phyloP scores from a whole-genome alignment of 1,140 invertebrate genomes.

The Lanistes nyassanus region DNA sequence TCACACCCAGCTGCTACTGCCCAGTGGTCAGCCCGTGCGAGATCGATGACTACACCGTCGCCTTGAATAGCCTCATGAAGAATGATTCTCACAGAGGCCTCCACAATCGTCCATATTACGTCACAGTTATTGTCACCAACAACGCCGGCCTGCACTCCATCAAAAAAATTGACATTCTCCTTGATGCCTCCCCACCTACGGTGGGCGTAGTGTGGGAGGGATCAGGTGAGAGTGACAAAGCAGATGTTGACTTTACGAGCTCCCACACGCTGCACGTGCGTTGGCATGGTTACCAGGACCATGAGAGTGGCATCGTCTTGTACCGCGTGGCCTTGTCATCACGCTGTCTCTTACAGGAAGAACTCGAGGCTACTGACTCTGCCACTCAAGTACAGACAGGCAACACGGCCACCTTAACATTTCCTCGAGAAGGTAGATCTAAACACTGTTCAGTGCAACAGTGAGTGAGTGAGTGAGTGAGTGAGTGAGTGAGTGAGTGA shows the following conservation, averaged over 20 bases:
- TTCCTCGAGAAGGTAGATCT: slow-evolving; percentile 2
- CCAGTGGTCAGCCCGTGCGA: slow-evolving; percentile 20
- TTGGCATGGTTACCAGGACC: slow-evolving; percentile 47
- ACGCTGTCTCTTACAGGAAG: slow-evolving; percentile 27
- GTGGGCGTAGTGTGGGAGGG: slow-evolving; percentile 40
- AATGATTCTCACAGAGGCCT: slow-evolving; percentile 27
- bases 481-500: neutral
- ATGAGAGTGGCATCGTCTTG: slow-evolving; percentile 42
- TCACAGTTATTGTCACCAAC: slow-evolving; percentile 36
- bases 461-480: too few species aligned
- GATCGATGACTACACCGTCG: slow-evolving; percentile 28
- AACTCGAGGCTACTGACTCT: slow-evolving; percentile 11
- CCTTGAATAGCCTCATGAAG: slow-evolving; percentile 33
- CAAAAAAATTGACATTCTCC: slow-evolving; percentile 28
- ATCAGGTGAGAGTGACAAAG: neutral
- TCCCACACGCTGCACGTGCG: slow-evolving; percentile 17
- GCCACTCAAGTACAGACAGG: slow-evolving; percentile 1
- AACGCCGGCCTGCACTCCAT: slow-evolving; percentile 23
- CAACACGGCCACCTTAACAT: slow-evolving; percentile 8
- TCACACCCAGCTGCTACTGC: slow-evolving; percentile 21
- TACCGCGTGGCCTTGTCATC: slow-evolving; percentile 34
- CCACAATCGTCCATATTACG: slow-evolving; percentile 37
- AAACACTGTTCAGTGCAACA: too few species aligned
- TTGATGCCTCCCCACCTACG: slow-evolving; percentile 38
- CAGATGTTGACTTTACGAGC: slow-evolving; percentile 46